Conservation (phyloP, 92 coral and sea anemone genomes). For the Bergia puertoricense region DNA sequence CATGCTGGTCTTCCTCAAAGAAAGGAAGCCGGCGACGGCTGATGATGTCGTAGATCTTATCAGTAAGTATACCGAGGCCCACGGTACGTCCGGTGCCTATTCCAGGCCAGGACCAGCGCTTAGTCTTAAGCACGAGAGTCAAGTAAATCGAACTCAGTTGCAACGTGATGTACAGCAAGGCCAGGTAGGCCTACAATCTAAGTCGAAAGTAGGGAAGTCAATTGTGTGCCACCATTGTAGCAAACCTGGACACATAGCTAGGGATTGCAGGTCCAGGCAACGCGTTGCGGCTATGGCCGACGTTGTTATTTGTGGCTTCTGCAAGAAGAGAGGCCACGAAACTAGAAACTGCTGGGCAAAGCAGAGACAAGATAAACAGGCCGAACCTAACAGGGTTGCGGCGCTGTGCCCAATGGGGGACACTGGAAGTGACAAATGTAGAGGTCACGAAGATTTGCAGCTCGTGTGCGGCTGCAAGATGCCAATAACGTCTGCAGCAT, state of each 20-base stretch:
- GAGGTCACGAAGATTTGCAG: background rate
- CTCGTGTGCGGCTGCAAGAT: background rate
- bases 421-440: background rate
- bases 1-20: no score
- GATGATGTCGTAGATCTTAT: no score
- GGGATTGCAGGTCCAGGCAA: background rate
- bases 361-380: background rate
- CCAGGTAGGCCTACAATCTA: no score
- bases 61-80: no score
- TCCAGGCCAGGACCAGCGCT: no score
- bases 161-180: no score
- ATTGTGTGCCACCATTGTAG: background rate
- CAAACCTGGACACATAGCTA: background rate
- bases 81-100: no score
- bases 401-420: background rate
- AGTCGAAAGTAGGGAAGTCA: background rate
- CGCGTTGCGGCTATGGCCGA: background rate
- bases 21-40: no score
- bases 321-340: background rate
- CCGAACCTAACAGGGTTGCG: background rate
- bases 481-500: background rate
- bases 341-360: background rate
- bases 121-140: no score
- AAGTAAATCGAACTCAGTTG: no score
- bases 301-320: background rate